Conservation (phyloP, 2,113 vertebrate genomes). For the Calcarius ornatus region DNA sequence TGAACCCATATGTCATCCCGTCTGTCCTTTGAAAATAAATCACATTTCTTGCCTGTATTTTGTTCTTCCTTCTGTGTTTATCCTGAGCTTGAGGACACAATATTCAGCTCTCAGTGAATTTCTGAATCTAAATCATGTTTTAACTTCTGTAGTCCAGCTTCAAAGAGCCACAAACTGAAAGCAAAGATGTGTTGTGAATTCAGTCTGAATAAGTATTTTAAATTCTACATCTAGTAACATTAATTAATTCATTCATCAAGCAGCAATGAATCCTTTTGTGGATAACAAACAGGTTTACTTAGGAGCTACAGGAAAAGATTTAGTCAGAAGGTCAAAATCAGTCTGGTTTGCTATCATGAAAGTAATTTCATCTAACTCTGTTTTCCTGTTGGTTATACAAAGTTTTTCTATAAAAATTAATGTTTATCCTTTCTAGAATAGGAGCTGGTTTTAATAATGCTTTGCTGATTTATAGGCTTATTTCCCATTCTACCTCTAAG, state of each 20-base stretch:
- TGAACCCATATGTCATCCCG: slow-evolving; percentile 34
- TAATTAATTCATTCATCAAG: neutral
- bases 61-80: neutral
- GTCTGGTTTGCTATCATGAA: neutral
- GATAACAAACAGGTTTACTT: neutral
- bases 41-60: neutral
- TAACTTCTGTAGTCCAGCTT: neutral
- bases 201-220: neutral
- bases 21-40: slow-evolving; percentile 8
- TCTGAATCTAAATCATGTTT: neutral
- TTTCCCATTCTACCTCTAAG: neutral
- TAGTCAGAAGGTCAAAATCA: neutral
- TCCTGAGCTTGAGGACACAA: neutral
- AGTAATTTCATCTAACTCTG: neutral
- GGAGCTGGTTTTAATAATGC: neutral
- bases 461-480: neutral
- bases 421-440: neutral
- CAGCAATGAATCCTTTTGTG: neutral
- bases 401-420: neutral
- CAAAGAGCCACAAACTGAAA: neutral
- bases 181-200: neutral
- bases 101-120: neutral
- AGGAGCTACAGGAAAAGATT: neutral
- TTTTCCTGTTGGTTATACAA: neutral
- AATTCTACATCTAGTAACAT: neutral